Evolutionary conservation across 2,797 vertebrate genomes (phyloP).

Genomic region (Notolabrus celidotus): DNA sequence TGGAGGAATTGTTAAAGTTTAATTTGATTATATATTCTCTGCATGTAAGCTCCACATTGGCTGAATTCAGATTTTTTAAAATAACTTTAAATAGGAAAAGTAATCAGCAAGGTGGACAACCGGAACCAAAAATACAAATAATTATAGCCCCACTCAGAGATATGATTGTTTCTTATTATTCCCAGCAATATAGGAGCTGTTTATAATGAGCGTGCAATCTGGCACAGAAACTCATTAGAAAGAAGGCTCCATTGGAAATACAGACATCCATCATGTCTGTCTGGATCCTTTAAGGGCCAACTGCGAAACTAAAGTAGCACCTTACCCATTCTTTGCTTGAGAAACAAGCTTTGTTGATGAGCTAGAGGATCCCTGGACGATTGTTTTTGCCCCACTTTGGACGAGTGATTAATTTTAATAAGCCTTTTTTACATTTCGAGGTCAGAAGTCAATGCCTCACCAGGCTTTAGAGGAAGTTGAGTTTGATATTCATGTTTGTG

Average conservation of each 20-base stretch:
- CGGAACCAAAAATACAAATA: conserved; percentile 61
- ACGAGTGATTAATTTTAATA: conserved; percentile 87
- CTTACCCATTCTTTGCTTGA: conserved; percentile 59
- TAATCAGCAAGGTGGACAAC: conserved; percentile 27
- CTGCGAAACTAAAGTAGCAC: conserved; percentile 57
- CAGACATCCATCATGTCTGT: conserved; percentile 79
- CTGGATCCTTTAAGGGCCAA: conserved; percentile 60
- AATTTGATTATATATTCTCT: conserved; percentile 23
- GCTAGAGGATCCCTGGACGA: conserved; percentile 71
- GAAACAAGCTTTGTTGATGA: conserved; percentile 77
- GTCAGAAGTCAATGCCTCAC: conserved; percentile 65
- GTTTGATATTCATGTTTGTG: conserved; percentile 48
- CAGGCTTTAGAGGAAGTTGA: conserved; percentile 39
- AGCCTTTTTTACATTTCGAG: conserved; percentile 56
- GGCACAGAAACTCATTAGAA: conserved; percentile 77
- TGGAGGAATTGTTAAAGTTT: conserved; percentile 39
- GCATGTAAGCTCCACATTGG: conserved; percentile 32
- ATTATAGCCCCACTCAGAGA: conserved; percentile 56
- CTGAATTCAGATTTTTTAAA: conserved; percentile 23
- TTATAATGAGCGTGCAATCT: conserved; percentile 69
- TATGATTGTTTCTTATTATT: conserved; percentile 72
- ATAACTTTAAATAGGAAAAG: conserved; percentile 50
- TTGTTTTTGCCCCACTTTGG: conserved; percentile 77
- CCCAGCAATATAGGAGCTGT: conserved; percentile 51
- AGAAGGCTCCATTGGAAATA: conserved; percentile 63